Percentiles rank a stretch among this genome's conserved stretches.
Conservation (phyloP, 2,888 invertebrate species). For the Phlogophora meticulosa region DNA sequence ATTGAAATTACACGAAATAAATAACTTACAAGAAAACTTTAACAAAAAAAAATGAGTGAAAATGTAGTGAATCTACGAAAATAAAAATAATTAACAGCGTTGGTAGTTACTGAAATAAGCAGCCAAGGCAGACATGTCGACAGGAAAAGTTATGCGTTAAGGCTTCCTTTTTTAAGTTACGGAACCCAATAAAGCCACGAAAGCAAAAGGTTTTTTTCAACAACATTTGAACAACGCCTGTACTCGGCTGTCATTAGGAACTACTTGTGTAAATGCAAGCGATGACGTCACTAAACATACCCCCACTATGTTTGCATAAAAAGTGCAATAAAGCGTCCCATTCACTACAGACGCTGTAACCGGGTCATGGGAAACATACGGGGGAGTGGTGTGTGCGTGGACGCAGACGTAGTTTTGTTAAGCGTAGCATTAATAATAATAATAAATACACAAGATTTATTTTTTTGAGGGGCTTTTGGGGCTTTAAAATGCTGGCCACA, state of each 20-base stretch:
- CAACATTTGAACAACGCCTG: constrained; percentile 10
- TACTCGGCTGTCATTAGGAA: constrained; percentile 50
- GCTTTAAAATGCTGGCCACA: too few species aligned
- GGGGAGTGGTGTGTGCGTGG: constrained; percentile 10
- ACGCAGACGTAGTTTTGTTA: background rate
- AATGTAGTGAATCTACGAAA: too few species aligned
- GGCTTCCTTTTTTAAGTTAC: too few species aligned
- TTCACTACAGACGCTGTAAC: constrained; percentile 66
- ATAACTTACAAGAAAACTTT: too few species aligned
- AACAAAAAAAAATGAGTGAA: too few species aligned
- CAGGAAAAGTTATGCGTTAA: too few species aligned
- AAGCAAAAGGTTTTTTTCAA: constrained; percentile 10
- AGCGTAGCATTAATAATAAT: too few species aligned
- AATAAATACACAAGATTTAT: background rate
- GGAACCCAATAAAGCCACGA: background rate
- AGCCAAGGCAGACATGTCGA: too few species aligned
- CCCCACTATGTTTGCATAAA: constrained; percentile 71
- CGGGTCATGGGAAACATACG: constrained; percentile 74
- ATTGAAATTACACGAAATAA: too few species aligned
- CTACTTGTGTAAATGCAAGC: constrained; percentile 59
- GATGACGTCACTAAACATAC: constrained; percentile 53
- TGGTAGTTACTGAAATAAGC: too few species aligned
- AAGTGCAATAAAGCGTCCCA: constrained; percentile 76
- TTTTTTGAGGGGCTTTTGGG: too few species aligned
- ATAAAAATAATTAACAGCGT: too few species aligned